Evolutionary conservation across 1,140 invertebrate species (phyloP).

Genomic region (Xylocopa sonorina): DNA sequence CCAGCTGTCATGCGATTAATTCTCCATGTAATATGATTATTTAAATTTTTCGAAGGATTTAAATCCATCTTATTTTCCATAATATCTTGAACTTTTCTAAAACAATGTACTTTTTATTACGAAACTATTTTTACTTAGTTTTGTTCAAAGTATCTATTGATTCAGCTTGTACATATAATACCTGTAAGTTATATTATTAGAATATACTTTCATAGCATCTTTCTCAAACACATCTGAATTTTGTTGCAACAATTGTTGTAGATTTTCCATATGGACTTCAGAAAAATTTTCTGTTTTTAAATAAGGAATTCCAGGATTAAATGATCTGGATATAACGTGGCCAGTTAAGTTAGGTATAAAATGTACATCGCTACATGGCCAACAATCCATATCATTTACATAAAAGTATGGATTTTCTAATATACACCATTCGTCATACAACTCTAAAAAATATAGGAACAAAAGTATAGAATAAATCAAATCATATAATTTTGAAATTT

Average conservation of each 20-base stretch:
- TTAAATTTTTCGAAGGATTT: slow-evolving; percentile 61
- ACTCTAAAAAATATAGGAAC: slow-evolving; percentile 82
- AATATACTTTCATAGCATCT: slow-evolving; percentile 82
- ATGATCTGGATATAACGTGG: slow-evolving; percentile 72
- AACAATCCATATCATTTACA: slow-evolving; percentile 88
- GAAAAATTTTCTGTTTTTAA: slow-evolving; percentile 64
- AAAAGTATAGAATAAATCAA: background rate
- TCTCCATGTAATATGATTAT: slow-evolving; percentile 84
- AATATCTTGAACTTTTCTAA: slow-evolving; percentile 71
- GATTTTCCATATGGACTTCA: slow-evolving; percentile 68
- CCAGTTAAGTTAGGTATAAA: slow-evolving; percentile 83
- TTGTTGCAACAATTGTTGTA: slow-evolving; percentile 79
- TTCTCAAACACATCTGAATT: slow-evolving; percentile 81
- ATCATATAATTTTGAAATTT: background rate
- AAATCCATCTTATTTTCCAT: slow-evolving; percentile 69
- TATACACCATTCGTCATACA: slow-evolving; percentile 90
- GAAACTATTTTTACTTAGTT: background rate
- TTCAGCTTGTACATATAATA: slow-evolving; percentile 19
- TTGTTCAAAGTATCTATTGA: background rate
- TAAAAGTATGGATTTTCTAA: slow-evolving; percentile 89
- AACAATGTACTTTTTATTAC: background rate
- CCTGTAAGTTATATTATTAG: slow-evolving; percentile 78
- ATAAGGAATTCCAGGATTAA: slow-evolving; percentile 77
- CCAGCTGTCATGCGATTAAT: slow-evolving; percentile 87
- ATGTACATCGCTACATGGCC: slow-evolving; percentile 87